Evolutionary conservation across 2,888 invertebrate species (phyloP).

Genomic region (Caenorhabditis zanzibari): DNA sequence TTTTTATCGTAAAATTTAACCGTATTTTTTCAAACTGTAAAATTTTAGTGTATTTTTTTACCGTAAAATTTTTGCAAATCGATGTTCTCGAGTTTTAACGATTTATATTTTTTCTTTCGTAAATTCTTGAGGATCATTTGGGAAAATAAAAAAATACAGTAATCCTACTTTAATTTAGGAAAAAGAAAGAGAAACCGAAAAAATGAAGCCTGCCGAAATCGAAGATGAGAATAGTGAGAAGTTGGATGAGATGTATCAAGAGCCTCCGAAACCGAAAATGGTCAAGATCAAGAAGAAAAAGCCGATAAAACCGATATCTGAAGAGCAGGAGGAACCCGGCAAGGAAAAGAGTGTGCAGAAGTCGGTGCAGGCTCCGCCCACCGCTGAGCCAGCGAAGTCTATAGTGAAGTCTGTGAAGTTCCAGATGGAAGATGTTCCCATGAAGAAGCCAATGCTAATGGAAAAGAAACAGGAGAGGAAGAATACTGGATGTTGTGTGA

Average conservation of each 20-base stretch:
- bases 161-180: too few relatives aligned
- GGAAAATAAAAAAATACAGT: too few relatives aligned
- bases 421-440: too few relatives aligned
- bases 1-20: too few relatives aligned
- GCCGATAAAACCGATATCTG: background rate
- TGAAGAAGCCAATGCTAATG: background rate
- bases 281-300: background rate
- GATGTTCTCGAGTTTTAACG: too few relatives aligned
- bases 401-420: background rate
- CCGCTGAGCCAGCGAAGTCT: too few relatives aligned
- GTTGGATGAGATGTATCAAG: background rate
- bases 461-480: background rate
- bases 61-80: too few relatives aligned
- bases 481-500: slow-evolving; percentile 1
- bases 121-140: too few relatives aligned
- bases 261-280: background rate
- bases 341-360: background rate
- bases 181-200: too few relatives aligned
- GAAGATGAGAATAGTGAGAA: background rate
- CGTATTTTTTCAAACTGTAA: too few relatives aligned
- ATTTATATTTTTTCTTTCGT: too few relatives aligned
- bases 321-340: background rate
- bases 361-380: background rate
- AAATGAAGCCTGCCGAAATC: background rate
- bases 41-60: too few relatives aligned